phyloP scores from a whole-genome alignment of 23 tunicate genomes.

The Styela plicata region DNA sequence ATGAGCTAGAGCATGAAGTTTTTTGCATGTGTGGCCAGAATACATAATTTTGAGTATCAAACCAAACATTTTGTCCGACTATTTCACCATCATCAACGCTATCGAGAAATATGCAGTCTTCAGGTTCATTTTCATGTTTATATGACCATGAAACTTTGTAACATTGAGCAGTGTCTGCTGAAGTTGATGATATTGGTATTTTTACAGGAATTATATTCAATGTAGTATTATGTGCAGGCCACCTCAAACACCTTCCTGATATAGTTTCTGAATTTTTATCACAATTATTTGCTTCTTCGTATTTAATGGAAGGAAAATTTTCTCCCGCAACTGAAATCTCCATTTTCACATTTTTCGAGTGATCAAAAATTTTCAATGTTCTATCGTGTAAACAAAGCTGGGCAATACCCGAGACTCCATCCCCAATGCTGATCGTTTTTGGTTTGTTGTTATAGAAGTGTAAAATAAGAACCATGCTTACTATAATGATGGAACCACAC shows the following conservation, averaged over 20 bases:
- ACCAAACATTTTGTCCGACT: conserved; percentile 15
- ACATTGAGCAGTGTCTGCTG: neutral
- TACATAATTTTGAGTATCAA: conserved; percentile 16
- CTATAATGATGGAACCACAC: conserved; percentile 17
- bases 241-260: neutral
- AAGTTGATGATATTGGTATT: neutral
- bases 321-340: neutral
- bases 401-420: neutral
- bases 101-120: conserved; percentile 14
- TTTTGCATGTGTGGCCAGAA: conserved; percentile 17
- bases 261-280: neutral
- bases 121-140: neutral
- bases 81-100: neutral
- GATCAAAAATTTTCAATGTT: neutral
- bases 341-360: neutral
- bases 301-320: neutral
- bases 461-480: neutral
- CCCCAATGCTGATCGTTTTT: neutral
- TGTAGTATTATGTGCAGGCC: conserved; percentile 8
- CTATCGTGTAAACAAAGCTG: neutral
- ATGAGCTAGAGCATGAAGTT: conserved; percentile 1
- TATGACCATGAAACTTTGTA: conserved; percentile 10
- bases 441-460: neutral
- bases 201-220: neutral
- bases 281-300: neutral